These are phyloP conservation scores for Sphenodon punctatus DNA, from an alignment of 2,797 vertebrate genomes.

Conservation along the genomic window DNA sequence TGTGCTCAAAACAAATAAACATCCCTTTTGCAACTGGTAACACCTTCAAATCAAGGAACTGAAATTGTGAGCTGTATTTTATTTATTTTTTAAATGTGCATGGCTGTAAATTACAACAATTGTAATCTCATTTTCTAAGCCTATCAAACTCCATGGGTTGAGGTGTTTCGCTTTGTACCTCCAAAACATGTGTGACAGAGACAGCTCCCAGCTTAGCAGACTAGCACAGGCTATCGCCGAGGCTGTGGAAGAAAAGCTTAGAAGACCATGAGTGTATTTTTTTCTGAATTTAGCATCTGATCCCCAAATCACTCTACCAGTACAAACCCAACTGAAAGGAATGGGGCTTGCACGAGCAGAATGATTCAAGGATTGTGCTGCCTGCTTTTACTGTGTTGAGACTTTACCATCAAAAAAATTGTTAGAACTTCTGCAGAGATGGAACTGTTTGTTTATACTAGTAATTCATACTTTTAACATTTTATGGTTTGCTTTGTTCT, in stretches of 20 bases:
- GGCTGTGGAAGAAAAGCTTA: neutral
- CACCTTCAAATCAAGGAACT: neutral
- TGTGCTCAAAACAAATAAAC: neutral
- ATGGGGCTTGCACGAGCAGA: too few species aligned
- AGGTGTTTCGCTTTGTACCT: neutral
- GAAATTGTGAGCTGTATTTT: neutral
- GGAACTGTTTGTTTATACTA: too few species aligned
- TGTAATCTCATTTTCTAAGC: neutral
- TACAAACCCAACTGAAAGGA: too few species aligned
- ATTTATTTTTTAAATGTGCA: constrained; percentile 4
- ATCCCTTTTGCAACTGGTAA: neutral
- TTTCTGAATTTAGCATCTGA: too few species aligned
- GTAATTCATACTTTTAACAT: too few species aligned
- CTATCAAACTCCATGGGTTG: neutral
- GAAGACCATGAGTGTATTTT: neutral
- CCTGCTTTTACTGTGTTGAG: too few species aligned
- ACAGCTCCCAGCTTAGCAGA: neutral
- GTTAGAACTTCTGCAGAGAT: too few species aligned
- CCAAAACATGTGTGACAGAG: neutral
- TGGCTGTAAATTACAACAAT: neutral
- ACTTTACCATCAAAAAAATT: too few species aligned
- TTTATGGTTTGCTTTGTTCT: too few species aligned
- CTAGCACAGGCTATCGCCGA: neutral
- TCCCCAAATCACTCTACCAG: too few species aligned
- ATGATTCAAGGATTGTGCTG: too few species aligned